Conservation (phyloP, 2,797 vertebrate genomes). For the Semaprochilodus insignis region DNA sequence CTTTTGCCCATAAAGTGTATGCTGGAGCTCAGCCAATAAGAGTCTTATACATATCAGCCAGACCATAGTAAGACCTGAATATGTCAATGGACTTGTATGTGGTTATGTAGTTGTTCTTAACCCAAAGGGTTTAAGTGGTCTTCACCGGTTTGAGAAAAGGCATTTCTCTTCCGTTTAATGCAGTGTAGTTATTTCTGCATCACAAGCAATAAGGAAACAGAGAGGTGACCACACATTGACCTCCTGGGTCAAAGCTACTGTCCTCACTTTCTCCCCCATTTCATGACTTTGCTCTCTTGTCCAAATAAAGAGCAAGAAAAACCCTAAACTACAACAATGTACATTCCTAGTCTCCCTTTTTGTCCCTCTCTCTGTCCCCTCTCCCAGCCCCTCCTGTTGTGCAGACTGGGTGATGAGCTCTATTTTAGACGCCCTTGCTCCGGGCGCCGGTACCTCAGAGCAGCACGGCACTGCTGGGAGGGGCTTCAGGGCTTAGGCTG, state of each 20-base stretch:
- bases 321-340: not conserved
- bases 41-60: too few relatives aligned
- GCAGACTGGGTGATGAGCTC: constrained; percentile 33
- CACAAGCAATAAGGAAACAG: too few relatives aligned
- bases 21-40: too few relatives aligned
- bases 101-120: too few relatives aligned
- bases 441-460: constrained; percentile 41
- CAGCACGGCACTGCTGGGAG: constrained; percentile 34
- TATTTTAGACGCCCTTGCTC: constrained; percentile 49
- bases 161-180: too few relatives aligned
- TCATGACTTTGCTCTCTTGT: not conserved
- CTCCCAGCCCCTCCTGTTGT: constrained; percentile 7
- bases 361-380: constrained; percentile 3
- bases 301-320: not conserved
- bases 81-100: too few relatives aligned
- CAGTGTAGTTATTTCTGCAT: too few relatives aligned
- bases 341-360: not conserved
- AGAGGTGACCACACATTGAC: too few relatives aligned
- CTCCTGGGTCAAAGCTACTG: not conserved
- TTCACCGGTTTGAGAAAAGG: too few relatives aligned
- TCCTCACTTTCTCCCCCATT: not conserved
- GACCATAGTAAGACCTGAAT: too few relatives aligned
- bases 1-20: too few relatives aligned
- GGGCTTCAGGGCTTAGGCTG: constrained; percentile 27
- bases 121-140: too few relatives aligned